Evolutionary conservation across 2,888 invertebrate genomes (phyloP).

Genomic region (Plagodis pulveraria): DNA sequence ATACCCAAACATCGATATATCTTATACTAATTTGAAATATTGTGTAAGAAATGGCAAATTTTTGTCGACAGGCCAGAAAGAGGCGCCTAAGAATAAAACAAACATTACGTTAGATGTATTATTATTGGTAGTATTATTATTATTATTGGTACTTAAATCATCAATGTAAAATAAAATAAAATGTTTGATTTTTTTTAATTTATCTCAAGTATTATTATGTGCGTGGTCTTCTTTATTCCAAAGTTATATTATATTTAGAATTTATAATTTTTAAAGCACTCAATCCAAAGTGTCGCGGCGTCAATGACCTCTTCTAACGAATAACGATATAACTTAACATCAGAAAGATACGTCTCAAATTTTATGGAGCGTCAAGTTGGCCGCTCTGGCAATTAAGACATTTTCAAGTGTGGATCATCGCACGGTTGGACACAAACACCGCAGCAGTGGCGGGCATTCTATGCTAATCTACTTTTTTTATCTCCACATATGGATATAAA

Average conservation of each 20-base stretch:
- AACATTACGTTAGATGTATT: too few species aligned
- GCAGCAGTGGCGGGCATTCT: conserved; percentile 41
- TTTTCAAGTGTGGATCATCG: conserved; percentile 62
- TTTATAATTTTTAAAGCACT: conserved; percentile 5
- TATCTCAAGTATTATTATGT: too few species aligned
- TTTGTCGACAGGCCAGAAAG: too few species aligned
- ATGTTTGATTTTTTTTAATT: too few species aligned
- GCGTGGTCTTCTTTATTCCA: too few species aligned
- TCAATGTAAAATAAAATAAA: too few species aligned
- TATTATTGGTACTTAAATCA: too few species aligned
- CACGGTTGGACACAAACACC: conserved; percentile 63
- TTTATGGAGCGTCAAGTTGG: conserved; percentile 79
- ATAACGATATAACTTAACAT: conserved; percentile 61
- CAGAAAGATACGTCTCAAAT: conserved; percentile 66
- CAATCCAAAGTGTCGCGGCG: conserved; percentile 34
- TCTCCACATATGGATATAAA: conserved; percentile 12
- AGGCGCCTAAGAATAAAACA: too few species aligned
- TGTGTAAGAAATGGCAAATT: too few species aligned
- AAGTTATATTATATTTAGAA: not conserved
- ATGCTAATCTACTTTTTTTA: conserved; percentile 25
- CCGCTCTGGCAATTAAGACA: conserved; percentile 68
- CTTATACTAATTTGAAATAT: too few species aligned
- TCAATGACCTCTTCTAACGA: conserved; percentile 60
- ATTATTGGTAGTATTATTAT: too few species aligned
- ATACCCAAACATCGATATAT: too few species aligned